Conservation (phyloP, 2,797 vertebrate species). For the Oreortyx pictus region DNA sequence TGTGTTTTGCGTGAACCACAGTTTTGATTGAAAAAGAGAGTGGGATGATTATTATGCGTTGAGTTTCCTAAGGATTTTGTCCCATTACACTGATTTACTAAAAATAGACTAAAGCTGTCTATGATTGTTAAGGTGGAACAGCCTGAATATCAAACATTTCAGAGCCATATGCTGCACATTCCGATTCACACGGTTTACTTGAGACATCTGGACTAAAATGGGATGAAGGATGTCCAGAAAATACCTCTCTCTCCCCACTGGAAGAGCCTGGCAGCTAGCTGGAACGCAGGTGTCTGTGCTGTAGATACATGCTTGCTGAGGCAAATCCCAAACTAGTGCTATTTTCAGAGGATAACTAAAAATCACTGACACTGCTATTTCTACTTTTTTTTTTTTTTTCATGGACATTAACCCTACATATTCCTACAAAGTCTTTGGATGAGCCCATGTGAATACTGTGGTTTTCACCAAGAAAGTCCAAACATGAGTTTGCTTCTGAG, state of each 20-base stretch:
- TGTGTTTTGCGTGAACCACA: background rate
- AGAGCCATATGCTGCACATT: constrained; percentile 39
- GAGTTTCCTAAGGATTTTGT: constrained; percentile 27
- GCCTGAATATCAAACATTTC: constrained; percentile 27
- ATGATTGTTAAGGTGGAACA: constrained; percentile 49
- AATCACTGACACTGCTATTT: background rate
- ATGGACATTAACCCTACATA: background rate
- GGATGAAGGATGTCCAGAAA: background rate
- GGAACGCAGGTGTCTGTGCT: background rate
- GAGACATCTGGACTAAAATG: background rate
- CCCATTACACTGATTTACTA: background rate
- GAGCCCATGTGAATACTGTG: background rate
- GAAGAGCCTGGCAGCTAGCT: background rate
- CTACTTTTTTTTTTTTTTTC: background rate
- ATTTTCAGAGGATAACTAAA: background rate
- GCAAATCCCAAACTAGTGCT: background rate
- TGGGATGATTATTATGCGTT: background rate
- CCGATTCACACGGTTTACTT: background rate
- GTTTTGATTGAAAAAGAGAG: background rate
- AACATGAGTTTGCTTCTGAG: background rate
- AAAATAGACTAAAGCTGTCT: background rate
- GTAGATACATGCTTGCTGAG: background rate
- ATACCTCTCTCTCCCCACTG: background rate
- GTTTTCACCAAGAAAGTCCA: background rate
- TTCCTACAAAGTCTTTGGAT: background rate